Evolutionary conservation across 2,797 vertebrate genomes (phyloP).

Genomic region (Coregonus suidteri): DNA sequence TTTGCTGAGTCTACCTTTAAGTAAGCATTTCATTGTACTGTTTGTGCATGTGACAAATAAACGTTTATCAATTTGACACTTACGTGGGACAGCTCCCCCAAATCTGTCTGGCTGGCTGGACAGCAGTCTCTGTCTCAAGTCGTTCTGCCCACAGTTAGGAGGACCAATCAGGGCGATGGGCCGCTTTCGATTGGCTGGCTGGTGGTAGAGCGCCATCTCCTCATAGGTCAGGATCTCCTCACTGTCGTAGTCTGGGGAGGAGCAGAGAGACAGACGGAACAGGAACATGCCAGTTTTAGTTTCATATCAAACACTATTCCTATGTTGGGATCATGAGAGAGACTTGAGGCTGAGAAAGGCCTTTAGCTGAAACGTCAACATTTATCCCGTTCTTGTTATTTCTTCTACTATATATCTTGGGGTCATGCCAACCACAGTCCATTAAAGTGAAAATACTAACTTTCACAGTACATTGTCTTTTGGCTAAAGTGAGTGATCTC

Average conservation of each 20-base stretch:
- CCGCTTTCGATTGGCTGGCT: slow-evolving; percentile 89
- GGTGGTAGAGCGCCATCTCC: slow-evolving; percentile 97
- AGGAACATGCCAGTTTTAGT: no score
- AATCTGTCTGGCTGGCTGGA: slow-evolving; percentile 86
- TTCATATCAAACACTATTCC: not conserved
- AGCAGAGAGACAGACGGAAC: not conserved
- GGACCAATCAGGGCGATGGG: slow-evolving; percentile 91
- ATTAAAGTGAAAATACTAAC: not conserved
- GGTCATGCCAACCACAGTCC: not conserved
- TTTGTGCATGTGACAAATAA: no score
- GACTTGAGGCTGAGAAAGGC: not conserved
- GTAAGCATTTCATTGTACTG: no score
- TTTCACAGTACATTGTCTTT: not conserved
- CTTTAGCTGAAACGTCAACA: no score
- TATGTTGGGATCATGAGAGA: not conserved
- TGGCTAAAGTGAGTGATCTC: not conserved
- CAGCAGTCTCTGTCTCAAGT: slow-evolving; percentile 88
- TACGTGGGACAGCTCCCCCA: slow-evolving; percentile 89
- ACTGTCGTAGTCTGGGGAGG: slow-evolving; percentile 80
- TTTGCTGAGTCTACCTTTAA: no score
- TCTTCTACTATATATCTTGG: not conserved
- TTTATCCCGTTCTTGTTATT: no score
- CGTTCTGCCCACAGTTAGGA: slow-evolving; percentile 89
- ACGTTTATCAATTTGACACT: slow-evolving; percentile 53
- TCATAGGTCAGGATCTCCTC: slow-evolving; percentile 94